Base-by-base conservation (phyloP, 1,140 invertebrate species). In the Battus philenor region DNA sequence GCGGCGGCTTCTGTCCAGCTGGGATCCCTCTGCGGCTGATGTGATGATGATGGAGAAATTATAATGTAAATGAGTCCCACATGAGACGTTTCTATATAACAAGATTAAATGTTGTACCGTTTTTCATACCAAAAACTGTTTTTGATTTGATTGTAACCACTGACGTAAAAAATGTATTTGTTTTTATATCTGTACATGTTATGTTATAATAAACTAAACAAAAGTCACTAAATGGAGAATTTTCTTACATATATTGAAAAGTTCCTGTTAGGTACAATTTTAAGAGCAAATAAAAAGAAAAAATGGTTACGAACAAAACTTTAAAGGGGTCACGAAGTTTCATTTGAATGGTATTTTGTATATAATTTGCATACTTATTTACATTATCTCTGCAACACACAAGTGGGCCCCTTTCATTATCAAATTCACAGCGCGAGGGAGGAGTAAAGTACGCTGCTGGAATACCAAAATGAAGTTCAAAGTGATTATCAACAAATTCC, bases 321-420 rank as follows among this genome's bases (percentile, higher is more conserved):
- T 76, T 69, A 71, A 71, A 79, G 71, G 74, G 59, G 57, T n/a
- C 63, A 55, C 76, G 79, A 69, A 73, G 76, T 68, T 77, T 80
- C 70, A 75, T 81, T 81, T 80, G 68, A 80, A 78, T 75, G 62
- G 65, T 73, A 79, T 59, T 79, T 67, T 54, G 65, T 70, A 65
- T 73, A 71, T 67, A 77, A 84, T 84, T 84, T 79, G 78, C 80
- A 80, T 84, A 80, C 74, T 74, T 84, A 80, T 84, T 84, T 84
- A 84, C 74, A 84, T 83, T 83, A 82, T 81, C 76, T 81, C 68
- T 75, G 78, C 74, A 71, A 66, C 67, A 79, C 77, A 81, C 77
- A 81, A 83, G 73, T 76, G 69, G 67, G 69, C 54, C 59, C 72
- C 76, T 71, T 80, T 80, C 70, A 82, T 84, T 84, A 82, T 80